phyloP scores from a whole-genome alignment of 2,888 invertebrate genomes.

The Erebia epiphron region DNA sequence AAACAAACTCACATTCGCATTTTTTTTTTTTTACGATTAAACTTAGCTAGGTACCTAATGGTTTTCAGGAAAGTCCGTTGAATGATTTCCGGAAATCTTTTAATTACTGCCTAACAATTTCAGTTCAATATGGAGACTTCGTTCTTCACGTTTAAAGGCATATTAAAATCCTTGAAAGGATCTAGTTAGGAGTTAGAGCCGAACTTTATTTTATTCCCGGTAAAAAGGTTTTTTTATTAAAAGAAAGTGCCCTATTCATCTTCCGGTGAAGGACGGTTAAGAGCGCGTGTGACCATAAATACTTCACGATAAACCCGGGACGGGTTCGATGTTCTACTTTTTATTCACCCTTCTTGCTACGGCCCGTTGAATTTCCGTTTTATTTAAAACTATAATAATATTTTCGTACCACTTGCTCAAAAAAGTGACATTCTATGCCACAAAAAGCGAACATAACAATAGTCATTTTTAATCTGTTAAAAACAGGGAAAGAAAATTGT shows the following conservation, averaged over 20 bases:
- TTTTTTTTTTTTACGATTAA: no score
- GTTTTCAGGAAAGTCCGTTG: no score
- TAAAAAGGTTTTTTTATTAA: conserved; percentile 32
- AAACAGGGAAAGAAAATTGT: no score
- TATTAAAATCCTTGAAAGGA: not conserved
- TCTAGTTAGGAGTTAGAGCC: not conserved
- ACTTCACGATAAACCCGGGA: conserved; percentile 18
- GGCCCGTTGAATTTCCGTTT: not conserved
- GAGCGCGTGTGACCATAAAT: conserved; percentile 15
- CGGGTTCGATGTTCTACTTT: conserved; percentile 6
- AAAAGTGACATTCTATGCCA: no score
- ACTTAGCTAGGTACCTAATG: no score
- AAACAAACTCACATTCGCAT: no score
- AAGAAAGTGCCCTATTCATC: conserved; percentile 31
- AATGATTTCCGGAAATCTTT: not conserved
- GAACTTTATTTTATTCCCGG: conserved; percentile 10
- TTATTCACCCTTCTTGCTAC: conserved; percentile 11
- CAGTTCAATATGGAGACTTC: not conserved
- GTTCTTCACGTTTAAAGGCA: not conserved
- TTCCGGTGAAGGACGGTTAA: conserved; percentile 22
- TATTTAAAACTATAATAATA: not conserved
- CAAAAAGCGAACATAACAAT: no score
- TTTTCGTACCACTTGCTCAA: no score
- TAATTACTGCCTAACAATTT: not conserved
- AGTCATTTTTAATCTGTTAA: no score